phyloP scores from a whole-genome alignment of 2,888 invertebrate species.

The Antheraea assamensis region DNA sequence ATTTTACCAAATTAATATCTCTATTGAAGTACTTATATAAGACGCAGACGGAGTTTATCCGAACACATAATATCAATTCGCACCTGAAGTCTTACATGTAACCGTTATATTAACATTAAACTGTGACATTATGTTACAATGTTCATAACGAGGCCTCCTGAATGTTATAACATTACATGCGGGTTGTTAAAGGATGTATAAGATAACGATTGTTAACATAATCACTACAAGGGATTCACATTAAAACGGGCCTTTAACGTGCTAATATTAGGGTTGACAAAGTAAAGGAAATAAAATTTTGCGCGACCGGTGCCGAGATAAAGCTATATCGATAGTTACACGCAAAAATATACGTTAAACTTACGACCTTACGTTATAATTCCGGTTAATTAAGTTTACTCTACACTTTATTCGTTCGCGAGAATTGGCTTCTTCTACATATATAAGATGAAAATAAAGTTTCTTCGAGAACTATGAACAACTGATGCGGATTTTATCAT shows the following conservation, averaged over 20 bases:
- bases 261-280: conserved; percentile 17
- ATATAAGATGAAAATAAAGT: too few relatives aligned
- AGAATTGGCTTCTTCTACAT: background rate
- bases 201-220: conserved; percentile 31
- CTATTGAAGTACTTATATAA: background rate
- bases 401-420: background rate
- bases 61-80: conserved; percentile 9
- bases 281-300: background rate
- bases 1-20: background rate
- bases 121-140: conserved; percentile 19
- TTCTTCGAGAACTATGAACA: too few relatives aligned
- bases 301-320: background rate
- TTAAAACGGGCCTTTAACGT: conserved; percentile 34
- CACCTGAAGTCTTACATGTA: conserved; percentile 9
- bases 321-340: background rate
- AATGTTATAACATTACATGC: conserved; percentile 20
- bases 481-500: too few relatives aligned
- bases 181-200: conserved; percentile 24
- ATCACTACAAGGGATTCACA: conserved; percentile 34
- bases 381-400: background rate
- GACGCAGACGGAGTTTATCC: background rate
- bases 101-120: conserved; percentile 21
- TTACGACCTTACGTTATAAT: background rate
- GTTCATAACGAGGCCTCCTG: background rate
- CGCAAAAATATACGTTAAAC: background rate